Conservation (phyloP, 2,888 invertebrate genomes). For the Agonopterix alstromeriana region DNA sequence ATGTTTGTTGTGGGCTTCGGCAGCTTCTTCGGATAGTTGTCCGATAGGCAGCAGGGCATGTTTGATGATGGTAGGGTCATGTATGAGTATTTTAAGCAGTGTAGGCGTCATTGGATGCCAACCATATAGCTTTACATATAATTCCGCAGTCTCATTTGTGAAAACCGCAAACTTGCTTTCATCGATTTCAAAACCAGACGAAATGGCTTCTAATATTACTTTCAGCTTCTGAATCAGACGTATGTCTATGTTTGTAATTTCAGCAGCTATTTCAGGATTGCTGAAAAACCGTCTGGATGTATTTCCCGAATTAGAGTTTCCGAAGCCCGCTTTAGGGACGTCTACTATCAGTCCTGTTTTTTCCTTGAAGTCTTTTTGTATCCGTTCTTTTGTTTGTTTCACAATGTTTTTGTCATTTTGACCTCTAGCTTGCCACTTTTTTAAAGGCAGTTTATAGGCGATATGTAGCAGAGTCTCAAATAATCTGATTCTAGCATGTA, state of each 20-base stretch:
- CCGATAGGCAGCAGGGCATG: conserved; percentile 25
- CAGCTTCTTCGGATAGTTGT: conserved; percentile 25
- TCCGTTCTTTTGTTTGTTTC: not conserved
- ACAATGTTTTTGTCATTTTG: not conserved
- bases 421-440: conserved; percentile 1
- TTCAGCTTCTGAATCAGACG: conserved; percentile 2
- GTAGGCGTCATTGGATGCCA: conserved; percentile 26
- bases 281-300: conserved; percentile 6
- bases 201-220: conserved; percentile 2
- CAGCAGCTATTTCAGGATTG: not conserved
- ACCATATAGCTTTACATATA: conserved; percentile 22
- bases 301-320: conserved; percentile 3
- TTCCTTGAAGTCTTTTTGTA: not conserved
- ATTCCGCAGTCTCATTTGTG: conserved; percentile 14
- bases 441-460: not conserved
- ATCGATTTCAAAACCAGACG: conserved; percentile 12
- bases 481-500: not conserved
- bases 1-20: conserved; percentile 20
- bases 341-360: conserved; percentile 2
- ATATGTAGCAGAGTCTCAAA: not conserved
- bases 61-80: conserved; percentile 21
- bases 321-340: conserved; percentile 2
- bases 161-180: conserved; percentile 9
- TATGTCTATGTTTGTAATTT: conserved; percentile 2
- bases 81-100: conserved; percentile 23